Conservation (phyloP, 2,113 vertebrate species). For the Otocyon megalotis region DNA sequence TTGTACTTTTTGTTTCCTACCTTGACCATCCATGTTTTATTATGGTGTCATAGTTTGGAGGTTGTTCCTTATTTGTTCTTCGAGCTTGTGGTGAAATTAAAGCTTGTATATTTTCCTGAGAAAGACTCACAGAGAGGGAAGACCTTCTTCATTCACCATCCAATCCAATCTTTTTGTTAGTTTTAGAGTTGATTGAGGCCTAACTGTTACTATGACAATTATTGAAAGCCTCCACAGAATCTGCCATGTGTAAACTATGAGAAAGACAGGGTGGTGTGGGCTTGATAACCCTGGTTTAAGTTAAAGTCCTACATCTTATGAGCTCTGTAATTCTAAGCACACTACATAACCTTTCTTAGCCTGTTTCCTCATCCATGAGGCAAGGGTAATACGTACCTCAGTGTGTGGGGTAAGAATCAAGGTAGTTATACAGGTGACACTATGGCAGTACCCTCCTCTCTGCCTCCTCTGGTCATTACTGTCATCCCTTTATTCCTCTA, state of each 20-base stretch:
- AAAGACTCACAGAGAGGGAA: neutral
- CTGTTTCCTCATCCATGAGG: neutral
- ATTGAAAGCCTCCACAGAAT: neutral
- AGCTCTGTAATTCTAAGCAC: neutral
- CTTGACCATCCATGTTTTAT: neutral
- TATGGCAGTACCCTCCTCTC: neutral
- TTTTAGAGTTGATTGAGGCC: neutral
- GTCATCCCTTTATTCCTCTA: neutral
- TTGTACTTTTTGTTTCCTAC: neutral
- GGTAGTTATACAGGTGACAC: neutral
- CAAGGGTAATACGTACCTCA: neutral
- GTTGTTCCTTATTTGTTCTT: neutral
- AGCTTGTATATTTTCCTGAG: neutral
- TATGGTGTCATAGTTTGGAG: neutral
- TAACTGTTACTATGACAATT: neutral
- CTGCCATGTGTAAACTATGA: neutral
- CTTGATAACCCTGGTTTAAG: neutral
- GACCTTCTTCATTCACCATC: neutral
- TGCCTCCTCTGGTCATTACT: neutral
- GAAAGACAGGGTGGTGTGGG: neutral
- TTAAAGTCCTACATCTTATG: neutral
- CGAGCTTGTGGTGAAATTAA: conserved; percentile 8
- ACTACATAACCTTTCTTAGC: neutral
- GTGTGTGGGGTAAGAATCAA: neutral
- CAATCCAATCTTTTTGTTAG: neutral